Base-by-base conservation (phyloP, 2,113 vertebrate species). In the Herpetotheres cachinnans region DNA sequence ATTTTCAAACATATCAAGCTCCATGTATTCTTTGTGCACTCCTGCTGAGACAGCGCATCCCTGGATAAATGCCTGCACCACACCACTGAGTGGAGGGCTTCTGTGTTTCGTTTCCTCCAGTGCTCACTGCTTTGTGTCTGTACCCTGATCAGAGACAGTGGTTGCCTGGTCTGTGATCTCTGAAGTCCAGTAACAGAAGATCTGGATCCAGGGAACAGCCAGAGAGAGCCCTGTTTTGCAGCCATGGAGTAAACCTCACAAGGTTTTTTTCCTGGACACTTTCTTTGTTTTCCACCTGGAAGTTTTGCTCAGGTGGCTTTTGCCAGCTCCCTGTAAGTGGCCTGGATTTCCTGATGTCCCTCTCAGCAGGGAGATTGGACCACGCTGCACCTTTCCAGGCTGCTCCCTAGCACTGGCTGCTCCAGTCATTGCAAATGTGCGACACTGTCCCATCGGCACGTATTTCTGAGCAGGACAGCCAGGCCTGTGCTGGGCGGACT, bases 391-490 rank as follows among this genome's bases (percentile, higher is more conserved):
- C 42, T 74, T 82, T 59, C 8, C 44, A 13, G 40, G 58, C 66
- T 70, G 76, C 58, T 72, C 30, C 47, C 1, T 2, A 15, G 58
- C 59, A 4, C 25, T 7, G 59, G 15, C 69, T 47, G 34, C 69
- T 40, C 62, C 42, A 6, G 63, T 8, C 61, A 15, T 62, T 11
- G 38, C 67, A 65, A 40, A 11, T 3, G 54, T n/a, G 32, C 66
- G 29, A 17, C 0, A 0, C 54, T 3, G 1, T 56, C 36, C 47
- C 54, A 16, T 0, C 1, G 42, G 38, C n/a, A n/a, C 3, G 0
- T 11, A 3, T 36, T 32, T 67, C 52, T 16, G 77, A 30, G 10
- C 0, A 1, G 50, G 49, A 30, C 0, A 1, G 69, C 36, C 73
- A 13, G 32, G 10, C 18, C 44, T 6, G 24, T n/a, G 52, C 82